A percentile compares a stretch with the other conserved stretches of the same genome.
These are phyloP conservation scores for Helostoma temminkii DNA, from an alignment of 2,797 vertebrate species.

Conservation along the genomic window DNA sequence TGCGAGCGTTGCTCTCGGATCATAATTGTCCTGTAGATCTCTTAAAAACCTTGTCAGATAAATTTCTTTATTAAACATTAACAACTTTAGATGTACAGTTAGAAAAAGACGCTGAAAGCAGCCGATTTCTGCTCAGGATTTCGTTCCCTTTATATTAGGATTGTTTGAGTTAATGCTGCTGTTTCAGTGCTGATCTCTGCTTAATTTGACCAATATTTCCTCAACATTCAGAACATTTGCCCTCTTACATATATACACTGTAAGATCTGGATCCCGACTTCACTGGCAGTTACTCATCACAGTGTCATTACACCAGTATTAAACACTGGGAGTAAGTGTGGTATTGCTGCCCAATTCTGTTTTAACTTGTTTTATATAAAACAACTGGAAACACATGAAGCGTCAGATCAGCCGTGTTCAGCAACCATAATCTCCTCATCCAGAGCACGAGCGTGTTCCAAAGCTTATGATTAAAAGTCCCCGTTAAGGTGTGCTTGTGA, in stretches of 20 bases:
- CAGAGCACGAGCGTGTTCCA: constrained; percentile 29
- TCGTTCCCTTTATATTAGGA: constrained; percentile 78
- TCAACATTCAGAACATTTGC: constrained; percentile 33
- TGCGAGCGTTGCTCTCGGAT: constrained; percentile 63
- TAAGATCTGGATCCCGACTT: constrained; percentile 46
- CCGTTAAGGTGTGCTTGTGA: constrained; percentile 62
- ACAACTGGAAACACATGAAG: constrained; percentile 15
- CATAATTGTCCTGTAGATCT: constrained; percentile 56
- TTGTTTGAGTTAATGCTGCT: constrained; percentile 42
- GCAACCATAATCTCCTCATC: constrained; percentile 33
- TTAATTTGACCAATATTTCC: constrained; percentile 9
- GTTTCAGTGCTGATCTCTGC: constrained; percentile 14
- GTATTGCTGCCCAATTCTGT: constrained; percentile 36
- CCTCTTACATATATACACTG: constrained; percentile 25
- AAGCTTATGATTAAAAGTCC: constrained; percentile 65
- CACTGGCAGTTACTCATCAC: constrained; percentile 20
- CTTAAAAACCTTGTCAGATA: constrained; percentile 59
- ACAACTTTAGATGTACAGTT: constrained; percentile 67
- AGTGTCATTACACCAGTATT: constrained; percentile 36
- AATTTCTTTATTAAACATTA: constrained; percentile 77
- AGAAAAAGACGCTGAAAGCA: constrained; percentile 65
- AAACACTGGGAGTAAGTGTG: constrained; percentile 36
- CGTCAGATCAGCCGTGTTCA: constrained; percentile 14
- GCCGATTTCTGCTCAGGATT: constrained; percentile 56
- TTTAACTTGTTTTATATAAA: neutral